A percentile compares a stretch with the other conserved stretches of the same genome.
Conservation (phyloP, 2,797 vertebrate genomes). For the Merluccius polli region DNA sequence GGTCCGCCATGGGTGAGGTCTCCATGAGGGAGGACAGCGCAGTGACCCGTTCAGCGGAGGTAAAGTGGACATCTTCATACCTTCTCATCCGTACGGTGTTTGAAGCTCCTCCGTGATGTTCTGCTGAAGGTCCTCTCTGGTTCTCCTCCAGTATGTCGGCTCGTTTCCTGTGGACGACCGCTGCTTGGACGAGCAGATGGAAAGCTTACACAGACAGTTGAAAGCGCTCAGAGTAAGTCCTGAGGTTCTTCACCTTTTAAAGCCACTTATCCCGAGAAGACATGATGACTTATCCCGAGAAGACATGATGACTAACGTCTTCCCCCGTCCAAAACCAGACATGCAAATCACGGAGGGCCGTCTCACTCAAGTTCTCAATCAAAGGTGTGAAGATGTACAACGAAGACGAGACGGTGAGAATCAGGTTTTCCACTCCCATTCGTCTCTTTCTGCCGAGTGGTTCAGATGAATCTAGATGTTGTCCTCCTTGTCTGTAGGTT, state of each 20-base stretch:
- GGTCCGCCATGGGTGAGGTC: constrained; percentile 71
- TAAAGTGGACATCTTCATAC: constrained; percentile 27
- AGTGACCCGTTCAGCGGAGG: constrained; percentile 77
- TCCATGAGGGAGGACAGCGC: constrained; percentile 47
- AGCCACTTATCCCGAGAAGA: neutral
- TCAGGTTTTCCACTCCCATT: neutral
- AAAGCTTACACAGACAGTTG: constrained; percentile 78
- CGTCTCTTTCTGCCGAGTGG: neutral
- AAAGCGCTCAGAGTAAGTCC: constrained; percentile 76
- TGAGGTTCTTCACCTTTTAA: neutral
- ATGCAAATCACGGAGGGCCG: constrained; percentile 70
- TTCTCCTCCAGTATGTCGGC: constrained; percentile 82
- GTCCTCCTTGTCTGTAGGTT: neutral
- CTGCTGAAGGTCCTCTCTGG: neutral
- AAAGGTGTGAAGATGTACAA: constrained; percentile 91
- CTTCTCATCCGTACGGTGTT: neutral
- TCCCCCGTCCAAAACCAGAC: constrained; percentile 56
- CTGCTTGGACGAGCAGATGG: constrained; percentile 79
- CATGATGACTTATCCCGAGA: neutral
- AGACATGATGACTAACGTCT: neutral
- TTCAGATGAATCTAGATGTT: neutral
- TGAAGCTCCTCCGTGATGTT: neutral
- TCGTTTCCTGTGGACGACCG: constrained; percentile 86
- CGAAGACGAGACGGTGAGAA: constrained; percentile 80
- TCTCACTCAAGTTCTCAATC: constrained; percentile 86